These are phyloP conservation scores for Tenthredo notha DNA, from an alignment of 2,888 invertebrate species.

Conservation along the genomic window DNA sequence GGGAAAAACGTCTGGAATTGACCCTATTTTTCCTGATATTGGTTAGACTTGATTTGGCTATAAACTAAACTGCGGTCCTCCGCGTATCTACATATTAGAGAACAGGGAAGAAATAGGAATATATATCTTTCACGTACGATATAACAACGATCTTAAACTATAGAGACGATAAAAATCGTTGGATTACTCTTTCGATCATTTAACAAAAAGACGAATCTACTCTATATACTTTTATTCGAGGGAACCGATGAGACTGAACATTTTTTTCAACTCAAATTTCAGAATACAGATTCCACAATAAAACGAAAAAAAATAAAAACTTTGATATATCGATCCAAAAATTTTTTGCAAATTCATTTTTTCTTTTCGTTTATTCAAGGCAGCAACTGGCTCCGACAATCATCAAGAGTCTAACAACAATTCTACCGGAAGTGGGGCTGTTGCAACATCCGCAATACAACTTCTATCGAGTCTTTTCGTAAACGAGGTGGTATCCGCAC, in stretches of 20 bases:
- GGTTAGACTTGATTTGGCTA: constrained; percentile 3
- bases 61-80: constrained; percentile 35
- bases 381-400: constrained; percentile 72
- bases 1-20: background rate
- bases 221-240: background rate
- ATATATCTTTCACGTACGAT: constrained; percentile 10
- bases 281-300: background rate
- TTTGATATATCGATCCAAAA: background rate
- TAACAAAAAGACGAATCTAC: constrained; percentile 61
- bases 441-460: constrained; percentile 79
- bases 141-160: background rate
- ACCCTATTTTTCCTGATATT: constrained; percentile 10
- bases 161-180: constrained; percentile 49
- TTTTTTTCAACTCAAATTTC: too few species aligned
- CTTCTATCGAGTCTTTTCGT: constrained; percentile 79
- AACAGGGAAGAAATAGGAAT: too few species aligned
- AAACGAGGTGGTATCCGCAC: constrained; percentile 65
- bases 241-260: too few species aligned
- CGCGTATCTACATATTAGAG: background rate
- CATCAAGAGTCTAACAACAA: constrained; percentile 52
- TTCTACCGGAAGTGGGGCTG: constrained; percentile 73
- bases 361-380: constrained; percentile 62
- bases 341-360: background rate
- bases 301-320: too few species aligned
- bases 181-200: constrained; percentile 65